phyloP scores from a whole-genome alignment of 2,888 invertebrate genomes.

The Agelastica alni region DNA sequence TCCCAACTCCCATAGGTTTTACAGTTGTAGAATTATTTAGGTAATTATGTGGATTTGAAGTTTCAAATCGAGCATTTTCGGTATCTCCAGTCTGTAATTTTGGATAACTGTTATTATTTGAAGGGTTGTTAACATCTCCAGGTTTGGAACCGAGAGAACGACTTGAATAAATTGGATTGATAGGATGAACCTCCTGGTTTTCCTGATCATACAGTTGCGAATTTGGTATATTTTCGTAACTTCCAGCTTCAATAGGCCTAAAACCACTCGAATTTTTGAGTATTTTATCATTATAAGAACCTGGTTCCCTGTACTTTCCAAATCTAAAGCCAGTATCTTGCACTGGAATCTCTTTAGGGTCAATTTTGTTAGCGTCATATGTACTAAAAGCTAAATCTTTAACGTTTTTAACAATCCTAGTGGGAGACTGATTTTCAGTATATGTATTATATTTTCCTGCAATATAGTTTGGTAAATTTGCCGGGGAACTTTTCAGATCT shows the following conservation, averaged over 20 bases:
- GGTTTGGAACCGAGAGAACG: neutral
- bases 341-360: slow-evolving; percentile 23
- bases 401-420: slow-evolving; percentile 34
- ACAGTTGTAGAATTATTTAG: neutral
- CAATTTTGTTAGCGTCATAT: slow-evolving; percentile 28
- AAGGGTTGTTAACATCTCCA: neutral
- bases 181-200: too few relatives aligned
- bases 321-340: slow-evolving; percentile 17
- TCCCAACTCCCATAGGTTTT: neutral
- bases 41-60: neutral
- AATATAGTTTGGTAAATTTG: slow-evolving; percentile 37
- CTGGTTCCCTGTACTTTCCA: slow-evolving; percentile 22
- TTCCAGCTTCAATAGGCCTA: slow-evolving; percentile 17
- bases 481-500: slow-evolving; percentile 14
- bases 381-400: slow-evolving; percentile 41
- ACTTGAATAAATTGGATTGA: neutral
- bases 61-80: neutral
- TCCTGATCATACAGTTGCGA: neutral
- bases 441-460: slow-evolving; percentile 33
- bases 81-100: too few relatives aligned
- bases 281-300: slow-evolving; percentile 19
- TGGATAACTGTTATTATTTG: neutral
- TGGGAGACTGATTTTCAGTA: slow-evolving; percentile 33
- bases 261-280: slow-evolving; percentile 19
- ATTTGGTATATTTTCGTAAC: neutral